Conservation (phyloP, 2,888 invertebrate species). For the Aradus depressus region DNA sequence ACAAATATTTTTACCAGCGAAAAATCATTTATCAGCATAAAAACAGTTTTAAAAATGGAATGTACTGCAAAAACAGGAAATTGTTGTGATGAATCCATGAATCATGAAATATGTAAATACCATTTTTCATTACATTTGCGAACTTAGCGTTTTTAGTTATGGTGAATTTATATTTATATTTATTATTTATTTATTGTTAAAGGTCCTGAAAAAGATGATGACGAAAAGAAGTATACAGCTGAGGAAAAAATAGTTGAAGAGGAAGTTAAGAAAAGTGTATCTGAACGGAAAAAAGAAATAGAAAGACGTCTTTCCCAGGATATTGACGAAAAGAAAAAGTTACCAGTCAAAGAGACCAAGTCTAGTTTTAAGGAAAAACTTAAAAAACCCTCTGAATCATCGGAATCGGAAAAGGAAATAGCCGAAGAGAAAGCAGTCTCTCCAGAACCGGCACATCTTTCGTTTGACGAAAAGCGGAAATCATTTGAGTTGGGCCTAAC, state of each 20-base stretch:
- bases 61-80: too few species aligned
- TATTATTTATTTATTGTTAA: too few species aligned
- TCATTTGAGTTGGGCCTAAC: conserved; percentile 31
- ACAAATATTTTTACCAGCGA: too few species aligned
- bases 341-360: conserved; percentile 22
- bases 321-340: conserved; percentile 26
- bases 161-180: too few species aligned
- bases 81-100: too few species aligned
- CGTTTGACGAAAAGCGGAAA: conserved; percentile 32
- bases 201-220: conserved; percentile 40
- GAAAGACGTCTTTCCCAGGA: conserved; percentile 27
- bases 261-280: conserved; percentile 54
- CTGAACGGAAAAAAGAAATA: conserved; percentile 48
- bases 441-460: conserved; percentile 31
- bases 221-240: conserved; percentile 66
- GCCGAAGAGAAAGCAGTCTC: conserved; percentile 29
- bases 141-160: too few species aligned
- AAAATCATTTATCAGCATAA: too few species aligned
- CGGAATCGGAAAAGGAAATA: conserved; percentile 28
- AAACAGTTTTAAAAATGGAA: too few species aligned
- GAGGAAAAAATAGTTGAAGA: conserved; percentile 63
- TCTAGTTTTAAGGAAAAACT: conserved; percentile 13
- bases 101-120: too few species aligned
- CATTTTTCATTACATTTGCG: too few species aligned
- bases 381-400: conserved; percentile 22